Percentiles rank a stretch among this genome's conserved stretches.
These are phyloP conservation scores for Lathronympha strigana DNA, from an alignment of 2,888 invertebrate species.

Conservation along the genomic window DNA sequence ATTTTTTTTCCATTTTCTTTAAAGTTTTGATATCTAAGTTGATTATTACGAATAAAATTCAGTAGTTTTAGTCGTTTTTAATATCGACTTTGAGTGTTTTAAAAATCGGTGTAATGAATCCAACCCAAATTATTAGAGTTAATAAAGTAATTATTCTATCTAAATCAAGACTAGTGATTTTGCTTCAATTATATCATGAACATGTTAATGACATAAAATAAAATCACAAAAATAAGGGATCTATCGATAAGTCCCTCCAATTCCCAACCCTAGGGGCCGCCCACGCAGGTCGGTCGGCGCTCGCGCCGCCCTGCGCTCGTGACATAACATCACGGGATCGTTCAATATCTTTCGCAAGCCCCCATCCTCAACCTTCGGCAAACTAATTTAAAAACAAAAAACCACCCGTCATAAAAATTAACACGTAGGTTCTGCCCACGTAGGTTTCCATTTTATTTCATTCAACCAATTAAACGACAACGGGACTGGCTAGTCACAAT, in stretches of 20 bases:
- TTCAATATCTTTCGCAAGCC: conserved; percentile 78
- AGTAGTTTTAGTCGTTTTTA: too few species aligned
- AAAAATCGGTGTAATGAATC: too few species aligned
- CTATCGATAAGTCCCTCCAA: conserved; percentile 43
- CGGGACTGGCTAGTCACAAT: conserved; percentile 67
- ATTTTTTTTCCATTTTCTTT: too few species aligned
- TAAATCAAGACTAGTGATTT: too few species aligned
- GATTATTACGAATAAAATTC: too few species aligned
- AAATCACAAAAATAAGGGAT: background rate
- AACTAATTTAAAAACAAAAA: conserved; percentile 46
- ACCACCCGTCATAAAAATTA: conserved; percentile 41
- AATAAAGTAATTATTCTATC: too few species aligned
- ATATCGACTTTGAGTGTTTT: too few species aligned
- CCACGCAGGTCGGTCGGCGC: conserved; percentile 78
- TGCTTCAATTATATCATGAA: background rate
- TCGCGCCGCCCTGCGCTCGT: conserved; percentile 73
- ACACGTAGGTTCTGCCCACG: conserved; percentile 52
- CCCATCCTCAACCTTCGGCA: conserved; percentile 69
- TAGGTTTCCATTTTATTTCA: conserved; percentile 63
- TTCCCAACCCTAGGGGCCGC: conserved; percentile 64
- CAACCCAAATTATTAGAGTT: too few species aligned
- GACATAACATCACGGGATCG: conserved; percentile 77
- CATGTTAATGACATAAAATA: background rate
- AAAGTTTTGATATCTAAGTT: too few species aligned
- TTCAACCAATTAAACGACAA: conserved; percentile 68